Percentiles rank a stretch among this genome's conserved stretches.
Evolutionary conservation across 2,113 vertebrate species (phyloP).

Genomic region (Hippocampus zosterae): DNA sequence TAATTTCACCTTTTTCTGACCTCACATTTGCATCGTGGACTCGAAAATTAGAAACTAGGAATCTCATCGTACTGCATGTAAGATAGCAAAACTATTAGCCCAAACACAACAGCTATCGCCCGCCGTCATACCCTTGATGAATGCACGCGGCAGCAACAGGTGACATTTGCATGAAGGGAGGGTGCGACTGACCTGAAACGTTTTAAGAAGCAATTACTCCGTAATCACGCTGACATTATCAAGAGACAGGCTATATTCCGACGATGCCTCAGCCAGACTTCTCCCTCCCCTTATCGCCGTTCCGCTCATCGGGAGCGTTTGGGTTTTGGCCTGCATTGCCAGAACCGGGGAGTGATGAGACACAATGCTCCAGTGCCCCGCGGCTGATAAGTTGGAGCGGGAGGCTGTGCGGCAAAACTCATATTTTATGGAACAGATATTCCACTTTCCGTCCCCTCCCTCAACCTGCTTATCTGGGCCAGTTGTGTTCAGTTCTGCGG

Average conservation of each 20-base stretch:
- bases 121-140: background rate
- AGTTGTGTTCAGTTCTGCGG: background rate
- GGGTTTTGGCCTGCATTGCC: constrained; percentile 1
- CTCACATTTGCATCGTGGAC: background rate
- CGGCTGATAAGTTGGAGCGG: constrained; percentile 12
- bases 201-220: constrained; percentile 12
- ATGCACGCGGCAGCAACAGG: constrained; percentile 1
- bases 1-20: background rate
- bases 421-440: constrained; percentile 15
- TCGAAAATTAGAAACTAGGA: background rate
- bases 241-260: constrained; percentile 9
- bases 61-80: background rate
- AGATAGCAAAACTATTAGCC: constrained; percentile 2
- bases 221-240: constrained; percentile 10
- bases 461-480: constrained; percentile 4
- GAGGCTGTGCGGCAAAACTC: constrained; percentile 7
- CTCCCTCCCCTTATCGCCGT: constrained; percentile 6
- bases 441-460: background rate
- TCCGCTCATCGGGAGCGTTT: constrained; percentile 2
- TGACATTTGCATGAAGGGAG: background rate
- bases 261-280: constrained; percentile 3
- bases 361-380: constrained; percentile 6
- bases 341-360: constrained; percentile 7
- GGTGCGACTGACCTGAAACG: background rate
- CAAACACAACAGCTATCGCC: background rate